Conservation (phyloP, 2,113 vertebrate species). For the Carassius auratus region DNA sequence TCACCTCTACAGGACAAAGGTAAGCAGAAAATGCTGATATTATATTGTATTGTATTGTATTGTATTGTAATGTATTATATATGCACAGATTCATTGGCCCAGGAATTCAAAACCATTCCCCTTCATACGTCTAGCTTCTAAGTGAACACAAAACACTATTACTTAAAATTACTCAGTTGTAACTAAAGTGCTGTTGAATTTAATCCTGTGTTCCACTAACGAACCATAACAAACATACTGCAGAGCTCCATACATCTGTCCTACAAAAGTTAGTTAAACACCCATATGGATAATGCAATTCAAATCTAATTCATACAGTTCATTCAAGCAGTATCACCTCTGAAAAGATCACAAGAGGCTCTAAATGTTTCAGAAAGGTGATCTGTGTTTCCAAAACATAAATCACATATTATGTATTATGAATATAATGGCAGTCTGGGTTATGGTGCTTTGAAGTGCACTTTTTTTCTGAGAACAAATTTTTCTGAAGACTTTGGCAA, state of each 20-base stretch:
- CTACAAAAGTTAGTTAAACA: not conserved
- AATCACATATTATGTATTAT: not conserved
- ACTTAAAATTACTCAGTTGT: conserved; percentile 18
- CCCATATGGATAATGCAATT: not conserved
- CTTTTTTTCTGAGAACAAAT: not conserved
- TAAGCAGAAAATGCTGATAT: no score
- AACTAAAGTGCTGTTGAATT: conserved; percentile 37
- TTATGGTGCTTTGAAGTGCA: not conserved
- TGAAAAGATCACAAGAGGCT: not conserved
- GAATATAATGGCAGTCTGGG: not conserved
- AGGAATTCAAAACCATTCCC: not conserved
- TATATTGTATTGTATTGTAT: no score
- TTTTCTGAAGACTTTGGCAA: not conserved
- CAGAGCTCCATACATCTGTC: not conserved
- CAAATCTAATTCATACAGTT: not conserved
- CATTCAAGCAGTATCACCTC: not conserved
- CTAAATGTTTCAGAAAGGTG: not conserved
- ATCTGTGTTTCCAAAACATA: conserved; percentile 24
- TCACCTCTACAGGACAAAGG: no score
- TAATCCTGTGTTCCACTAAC: conserved; percentile 18
- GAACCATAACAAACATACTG: not conserved
- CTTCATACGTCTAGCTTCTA: not conserved
- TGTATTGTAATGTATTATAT: no score
- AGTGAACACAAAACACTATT: conserved; percentile 43
- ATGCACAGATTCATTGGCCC: not conserved